Conservation (phyloP, 2,888 invertebrate species). For the Dolichopus griseipennis region DNA sequence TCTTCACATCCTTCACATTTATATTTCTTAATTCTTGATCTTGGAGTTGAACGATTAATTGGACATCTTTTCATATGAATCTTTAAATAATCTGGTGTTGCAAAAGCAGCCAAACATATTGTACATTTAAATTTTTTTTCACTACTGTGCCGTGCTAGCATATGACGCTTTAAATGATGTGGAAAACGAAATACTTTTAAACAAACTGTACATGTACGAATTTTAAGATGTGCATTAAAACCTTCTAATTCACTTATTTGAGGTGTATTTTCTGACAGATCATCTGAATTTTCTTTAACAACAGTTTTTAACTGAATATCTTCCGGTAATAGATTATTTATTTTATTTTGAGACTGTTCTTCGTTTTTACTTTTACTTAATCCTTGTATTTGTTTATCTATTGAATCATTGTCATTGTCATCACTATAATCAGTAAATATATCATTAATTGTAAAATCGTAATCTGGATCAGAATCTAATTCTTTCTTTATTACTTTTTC, state of each 20-base stretch:
- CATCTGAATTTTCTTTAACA: background rate
- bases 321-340: background rate
- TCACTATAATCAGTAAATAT: background rate
- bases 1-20: background rate
- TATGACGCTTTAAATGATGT: constrained; percentile 1
- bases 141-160: constrained; percentile 54
- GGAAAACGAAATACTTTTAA: background rate
- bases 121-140: constrained; percentile 80
- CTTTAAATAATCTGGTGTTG: constrained; percentile 82
- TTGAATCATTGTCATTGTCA: background rate
- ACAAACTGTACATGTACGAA: background rate
- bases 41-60: background rate
- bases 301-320: background rate
- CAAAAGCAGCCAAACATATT: constrained; percentile 78
- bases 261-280: background rate
- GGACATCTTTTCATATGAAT: constrained; percentile 41
- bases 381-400: background rate
- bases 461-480: background rate
- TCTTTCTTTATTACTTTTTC: background rate
- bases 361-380: too few species aligned
- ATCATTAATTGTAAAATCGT: background rate
- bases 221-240: background rate
- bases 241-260: background rate
- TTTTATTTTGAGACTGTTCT: background rate
- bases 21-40: background rate